phyloP scores from a whole-genome alignment of 92 coral and sea anemone genomes.

The Porites lobata region DNA sequence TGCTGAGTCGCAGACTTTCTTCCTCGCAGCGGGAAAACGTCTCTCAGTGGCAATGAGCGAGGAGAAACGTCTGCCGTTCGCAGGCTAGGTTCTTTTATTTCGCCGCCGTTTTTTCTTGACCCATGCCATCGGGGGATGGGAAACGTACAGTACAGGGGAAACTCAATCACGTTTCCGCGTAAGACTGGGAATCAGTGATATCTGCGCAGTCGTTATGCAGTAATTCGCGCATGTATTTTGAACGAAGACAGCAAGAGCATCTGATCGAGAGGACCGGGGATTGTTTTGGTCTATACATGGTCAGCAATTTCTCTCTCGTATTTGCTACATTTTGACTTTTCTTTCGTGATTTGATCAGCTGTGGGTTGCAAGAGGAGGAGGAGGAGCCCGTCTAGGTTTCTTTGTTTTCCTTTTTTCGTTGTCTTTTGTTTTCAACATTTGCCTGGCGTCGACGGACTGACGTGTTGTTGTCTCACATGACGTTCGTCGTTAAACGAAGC shows the following conservation, averaged over 20 bases:
- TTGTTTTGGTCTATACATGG: not conserved
- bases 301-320: not conserved
- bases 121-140: too few relatives aligned
- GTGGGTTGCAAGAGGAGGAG: not conserved
- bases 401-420: not conserved
- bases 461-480: conserved; percentile 1
- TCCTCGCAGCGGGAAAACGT: too few relatives aligned
- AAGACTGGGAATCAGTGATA: conserved; percentile 18
- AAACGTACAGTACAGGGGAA: too few relatives aligned
- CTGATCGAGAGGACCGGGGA: not conserved
- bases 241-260: conserved; percentile 4
- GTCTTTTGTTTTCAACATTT: not conserved
- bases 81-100: too few relatives aligned
- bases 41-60: too few relatives aligned
- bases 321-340: not conserved
- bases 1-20: too few relatives aligned
- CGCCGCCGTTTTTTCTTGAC: too few relatives aligned
- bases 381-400: not conserved
- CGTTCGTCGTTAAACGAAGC: not conserved
- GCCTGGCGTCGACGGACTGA: conserved; percentile 36
- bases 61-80: too few relatives aligned
- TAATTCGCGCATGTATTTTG: conserved; percentile 39
- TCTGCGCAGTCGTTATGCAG: not conserved
- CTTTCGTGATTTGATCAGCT: not conserved
- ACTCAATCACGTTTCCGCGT: not conserved